Base-by-base conservation (phyloP, 1,140 invertebrate species). In the Trichomalopsis sarcophagae region DNA sequence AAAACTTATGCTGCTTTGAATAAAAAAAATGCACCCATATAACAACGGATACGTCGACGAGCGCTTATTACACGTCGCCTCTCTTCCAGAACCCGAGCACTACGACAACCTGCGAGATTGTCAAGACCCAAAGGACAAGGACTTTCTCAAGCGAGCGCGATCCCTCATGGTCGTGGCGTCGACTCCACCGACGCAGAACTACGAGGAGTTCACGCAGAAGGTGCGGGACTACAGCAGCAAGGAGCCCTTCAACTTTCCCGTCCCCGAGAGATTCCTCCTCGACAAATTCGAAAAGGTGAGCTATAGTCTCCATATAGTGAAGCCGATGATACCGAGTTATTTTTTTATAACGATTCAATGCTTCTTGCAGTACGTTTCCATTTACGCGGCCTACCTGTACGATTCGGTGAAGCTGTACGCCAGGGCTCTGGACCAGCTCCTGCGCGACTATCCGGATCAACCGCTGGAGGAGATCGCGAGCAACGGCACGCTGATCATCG, bases 361-460 rank as follows among this genome's bases (percentile, higher is more conserved):
- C 73, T 86, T 77, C 66, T 77, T 94, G 77, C 93, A 96, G 95
- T 97, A 97, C 92, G 96, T 99, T 11, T 96, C 98, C 13, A 97
- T 99, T 79, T 98, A 98, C 91, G 98, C 98, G 17, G 97, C 98
- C 2, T 99, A 99, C 93, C 93, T 99, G 66, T 99, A 99, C 92
- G 99, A 99, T 93, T 98, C 98, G 2, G 97, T 99, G 0, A 96
- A 96, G 89, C 91, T 99, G 0, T 99, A 99, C 91, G 98, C 98
- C 1, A 94, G 94, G 86, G 97, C 98, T 1, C 93, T 99, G 69
- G 94, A 98, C 87, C 94, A 96, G 87, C 91, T 98, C 21, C 91
- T 99, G 66, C 91, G 90, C 40, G 94, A 96, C 86, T 94, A 95
- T 66, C 91, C 94, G 13, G 92, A 96, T 80, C 92, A 94, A 71